Evolutionary conservation across 2,888 invertebrate genomes (phyloP).

Genomic region (Pristionchus mayeri): DNA sequence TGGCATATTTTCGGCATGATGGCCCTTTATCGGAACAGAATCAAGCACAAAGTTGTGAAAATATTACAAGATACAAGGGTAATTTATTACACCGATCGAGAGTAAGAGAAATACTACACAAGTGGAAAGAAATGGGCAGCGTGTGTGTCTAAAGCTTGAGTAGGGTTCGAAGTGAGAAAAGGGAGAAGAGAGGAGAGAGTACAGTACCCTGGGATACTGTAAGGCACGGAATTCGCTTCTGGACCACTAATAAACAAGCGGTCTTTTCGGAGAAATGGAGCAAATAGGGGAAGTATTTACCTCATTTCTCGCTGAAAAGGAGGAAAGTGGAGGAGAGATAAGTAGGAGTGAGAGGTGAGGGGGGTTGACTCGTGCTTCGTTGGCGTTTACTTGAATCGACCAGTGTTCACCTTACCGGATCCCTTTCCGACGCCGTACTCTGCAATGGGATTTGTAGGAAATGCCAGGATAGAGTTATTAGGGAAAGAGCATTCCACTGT

Average conservation of each 20-base stretch:
- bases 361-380: not conserved
- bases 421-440: slow-evolving; percentile 26
- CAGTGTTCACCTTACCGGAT: slow-evolving; percentile 3
- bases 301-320: not conserved
- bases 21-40: slow-evolving; percentile 1
- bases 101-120: not conserved
- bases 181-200: not conserved
- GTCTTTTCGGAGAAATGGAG: not conserved
- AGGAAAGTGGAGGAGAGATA: not conserved
- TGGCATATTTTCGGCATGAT: no score
- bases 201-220: slow-evolving; percentile 40
- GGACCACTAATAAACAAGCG: not conserved
- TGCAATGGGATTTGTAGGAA: not conserved
- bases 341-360: not conserved
- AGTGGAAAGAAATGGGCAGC: slow-evolving; percentile 37
- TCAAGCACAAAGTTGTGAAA: slow-evolving; percentile 24
- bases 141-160: slow-evolving; percentile 1
- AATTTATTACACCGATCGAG: slow-evolving; percentile 16
- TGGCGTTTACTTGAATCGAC: slow-evolving; percentile 37
- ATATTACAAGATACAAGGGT: slow-evolving; percentile 9
- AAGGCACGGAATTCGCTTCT: slow-evolving; percentile 25
- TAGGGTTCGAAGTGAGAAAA: not conserved
- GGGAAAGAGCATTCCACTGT: not conserved
- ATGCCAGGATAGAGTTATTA: not conserved
- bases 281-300: not conserved